phyloP scores from a whole-genome alignment of 2,888 invertebrate species.

The Drepanosiphum platanoidis region DNA sequence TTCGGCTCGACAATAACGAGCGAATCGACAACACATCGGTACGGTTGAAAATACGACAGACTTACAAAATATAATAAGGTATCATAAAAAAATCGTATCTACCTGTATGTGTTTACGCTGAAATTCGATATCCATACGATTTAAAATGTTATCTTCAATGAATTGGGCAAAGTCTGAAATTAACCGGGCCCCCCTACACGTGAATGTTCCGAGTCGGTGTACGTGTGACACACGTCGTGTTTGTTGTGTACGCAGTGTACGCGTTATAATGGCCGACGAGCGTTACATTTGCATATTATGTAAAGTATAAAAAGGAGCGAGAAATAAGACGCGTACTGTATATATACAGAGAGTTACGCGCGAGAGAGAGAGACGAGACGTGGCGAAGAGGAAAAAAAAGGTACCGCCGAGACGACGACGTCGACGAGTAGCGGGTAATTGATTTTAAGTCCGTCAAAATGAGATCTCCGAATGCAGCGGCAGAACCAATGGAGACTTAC shows the following conservation, averaged over 20 bases:
- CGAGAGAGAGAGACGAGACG: background rate
- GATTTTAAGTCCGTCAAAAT: conserved; percentile 25
- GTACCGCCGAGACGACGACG: background rate
- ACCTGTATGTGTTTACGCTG: too few relatives aligned
- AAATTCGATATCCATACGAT: too few relatives aligned
- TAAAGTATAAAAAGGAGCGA: conserved; percentile 3
- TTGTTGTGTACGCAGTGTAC: background rate
- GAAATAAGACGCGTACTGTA: background rate
- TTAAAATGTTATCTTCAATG: too few relatives aligned
- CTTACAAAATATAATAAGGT: too few relatives aligned
- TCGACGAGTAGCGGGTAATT: background rate
- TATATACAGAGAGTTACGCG: background rate
- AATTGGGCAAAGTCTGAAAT: too few relatives aligned
- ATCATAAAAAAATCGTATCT: too few relatives aligned
- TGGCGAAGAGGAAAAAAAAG: background rate
- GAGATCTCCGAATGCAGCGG: background rate
- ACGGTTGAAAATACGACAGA: too few relatives aligned
- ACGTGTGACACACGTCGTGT: background rate
- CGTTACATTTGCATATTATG: conserved; percentile 34
- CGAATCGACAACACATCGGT: too few relatives aligned
- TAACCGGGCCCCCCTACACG: too few relatives aligned
- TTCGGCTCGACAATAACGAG: too few relatives aligned
- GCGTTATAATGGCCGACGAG: background rate
- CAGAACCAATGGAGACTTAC: background rate
- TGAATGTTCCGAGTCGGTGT: background rate